Conservation (phyloP, 2,888 invertebrate species). For the Platynereis dumerilii region DNA sequence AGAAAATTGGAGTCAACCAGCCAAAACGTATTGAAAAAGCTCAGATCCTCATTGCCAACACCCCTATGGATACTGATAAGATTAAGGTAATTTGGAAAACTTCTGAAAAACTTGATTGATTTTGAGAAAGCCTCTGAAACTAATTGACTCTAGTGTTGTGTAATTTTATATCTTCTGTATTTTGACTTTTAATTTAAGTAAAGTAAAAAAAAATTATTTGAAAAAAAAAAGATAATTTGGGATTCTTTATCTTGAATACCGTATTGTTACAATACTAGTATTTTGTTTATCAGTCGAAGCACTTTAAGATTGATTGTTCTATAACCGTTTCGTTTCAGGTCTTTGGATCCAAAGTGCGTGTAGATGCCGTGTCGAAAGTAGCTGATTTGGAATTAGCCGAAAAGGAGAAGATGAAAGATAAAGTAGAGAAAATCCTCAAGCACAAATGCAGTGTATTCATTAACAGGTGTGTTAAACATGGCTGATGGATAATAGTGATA, state of each 20-base stretch:
- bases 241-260: too few species aligned
- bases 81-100: conserved; percentile 81
- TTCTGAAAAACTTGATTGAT: too few species aligned
- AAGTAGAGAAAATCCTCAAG: conserved; percentile 92
- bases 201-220: too few species aligned
- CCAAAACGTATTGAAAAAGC: conserved; percentile 95
- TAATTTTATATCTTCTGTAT: too few species aligned
- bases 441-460: conserved; percentile 98
- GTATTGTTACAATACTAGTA: too few species aligned
- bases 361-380: conserved; percentile 75
- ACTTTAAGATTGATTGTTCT: neutral
- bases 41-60: conserved; percentile 96
- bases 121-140: too few species aligned
- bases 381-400: conserved; percentile 97
- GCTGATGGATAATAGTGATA: too few species aligned
- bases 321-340: conserved; percentile 66
- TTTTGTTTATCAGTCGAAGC: neutral
- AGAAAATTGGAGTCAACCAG: conserved; percentile 96
- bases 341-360: conserved; percentile 86
- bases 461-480: too few species aligned
- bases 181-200: too few species aligned
- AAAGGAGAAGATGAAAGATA: conserved; percentile 99
- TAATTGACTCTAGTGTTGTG: too few species aligned
- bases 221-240: too few species aligned
- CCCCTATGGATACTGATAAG: conserved; percentile 99